Base-by-base conservation (phyloP, 2,888 invertebrate species). In the Harmothoe impar region DNA sequence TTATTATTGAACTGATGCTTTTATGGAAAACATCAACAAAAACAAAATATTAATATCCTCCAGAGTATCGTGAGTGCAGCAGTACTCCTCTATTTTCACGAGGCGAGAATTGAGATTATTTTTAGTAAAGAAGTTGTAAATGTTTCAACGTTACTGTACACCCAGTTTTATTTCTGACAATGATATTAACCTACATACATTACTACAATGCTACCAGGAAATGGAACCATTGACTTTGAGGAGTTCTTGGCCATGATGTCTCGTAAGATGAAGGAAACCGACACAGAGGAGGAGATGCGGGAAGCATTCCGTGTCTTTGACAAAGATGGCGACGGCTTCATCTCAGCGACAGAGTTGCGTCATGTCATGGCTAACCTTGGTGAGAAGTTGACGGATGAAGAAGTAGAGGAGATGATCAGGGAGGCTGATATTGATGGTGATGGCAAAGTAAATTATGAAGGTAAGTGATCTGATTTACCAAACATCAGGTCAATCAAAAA, bases 211-310 rank as follows among this genome's bases (percentile, higher is more conserved):
- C 10, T 3, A 43, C 62, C 25, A 84, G 84, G 84, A 33, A 84
- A 84, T 25, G 84, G 84, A 33, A 84, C 84, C n/a, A 84, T 84
- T n/a, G 84, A 84, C 43, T 84, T 84, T 43, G 84, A 84, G 84
- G 84, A 84, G 51, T 84, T 84, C 43, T 25, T 84, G 51, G 84
- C 84, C 84, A 84, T 84, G 84, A 84, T 84, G 84, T 84, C 84
- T 10, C 43, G 84, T 0, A 84, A 84, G 84, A 84, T 84, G 84
- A 84, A 84, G 84, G 84, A 84, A 35, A 51, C 84, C 0, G 84
- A 84, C 84, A 84, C 84, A n/a, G 84, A 84, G 84, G 84, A 84
- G 20, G 84, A 84, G 43, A 84, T 84, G 84, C 20, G 51, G 43
- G 84, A 84, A 51, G 84, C 84, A 0, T 84, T 84, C 84, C 43